A percentile compares a stretch with the other conserved stretches of the same genome.
Conservation (phyloP, 2,888 invertebrate genomes). For the Macrosoma leucophasiata region DNA sequence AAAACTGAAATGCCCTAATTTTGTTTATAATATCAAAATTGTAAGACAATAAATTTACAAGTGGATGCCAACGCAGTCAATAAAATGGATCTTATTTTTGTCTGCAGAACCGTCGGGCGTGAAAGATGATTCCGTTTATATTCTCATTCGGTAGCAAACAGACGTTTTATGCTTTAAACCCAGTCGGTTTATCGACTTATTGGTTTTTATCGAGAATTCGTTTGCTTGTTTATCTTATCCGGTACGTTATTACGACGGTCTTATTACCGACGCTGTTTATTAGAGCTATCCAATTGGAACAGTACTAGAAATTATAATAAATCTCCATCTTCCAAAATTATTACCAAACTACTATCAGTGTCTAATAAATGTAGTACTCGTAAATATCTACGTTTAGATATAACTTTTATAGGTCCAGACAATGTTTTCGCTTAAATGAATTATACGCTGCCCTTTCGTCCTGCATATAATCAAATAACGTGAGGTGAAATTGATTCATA, state of each 20-base stretch:
- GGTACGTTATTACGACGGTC: slow-evolving; percentile 42
- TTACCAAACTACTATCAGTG: too few species aligned
- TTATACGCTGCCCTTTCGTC: slow-evolving; percentile 51
- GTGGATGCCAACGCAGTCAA: slow-evolving; percentile 28
- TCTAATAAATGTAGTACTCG: too few species aligned
- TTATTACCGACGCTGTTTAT: slow-evolving; percentile 45
- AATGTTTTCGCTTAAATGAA: slow-evolving; percentile 55
- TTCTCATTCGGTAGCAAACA: slow-evolving; percentile 42
- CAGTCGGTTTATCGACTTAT: slow-evolving; percentile 47
- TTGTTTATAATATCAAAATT: neutral
- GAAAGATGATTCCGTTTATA: slow-evolving; percentile 46
- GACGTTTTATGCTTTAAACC: slow-evolving; percentile 40
- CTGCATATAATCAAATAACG: slow-evolving; percentile 52
- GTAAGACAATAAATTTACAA: too few species aligned
- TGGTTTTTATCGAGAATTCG: slow-evolving; percentile 54
- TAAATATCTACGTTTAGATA: too few species aligned
- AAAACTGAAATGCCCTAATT: slow-evolving; percentile 2
- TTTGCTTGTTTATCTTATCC: slow-evolving; percentile 50
- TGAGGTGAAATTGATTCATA: slow-evolving; percentile 41
- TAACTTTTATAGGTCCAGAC: slow-evolving; percentile 32
- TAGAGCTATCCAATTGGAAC: slow-evolving; percentile 33
- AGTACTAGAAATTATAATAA: too few species aligned
- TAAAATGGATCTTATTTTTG: slow-evolving; percentile 42
- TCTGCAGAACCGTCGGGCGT: slow-evolving; percentile 30
- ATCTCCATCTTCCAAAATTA: too few species aligned